Conservation (phyloP, 2,113 vertebrate species). For the Malaclemys terrapin region DNA sequence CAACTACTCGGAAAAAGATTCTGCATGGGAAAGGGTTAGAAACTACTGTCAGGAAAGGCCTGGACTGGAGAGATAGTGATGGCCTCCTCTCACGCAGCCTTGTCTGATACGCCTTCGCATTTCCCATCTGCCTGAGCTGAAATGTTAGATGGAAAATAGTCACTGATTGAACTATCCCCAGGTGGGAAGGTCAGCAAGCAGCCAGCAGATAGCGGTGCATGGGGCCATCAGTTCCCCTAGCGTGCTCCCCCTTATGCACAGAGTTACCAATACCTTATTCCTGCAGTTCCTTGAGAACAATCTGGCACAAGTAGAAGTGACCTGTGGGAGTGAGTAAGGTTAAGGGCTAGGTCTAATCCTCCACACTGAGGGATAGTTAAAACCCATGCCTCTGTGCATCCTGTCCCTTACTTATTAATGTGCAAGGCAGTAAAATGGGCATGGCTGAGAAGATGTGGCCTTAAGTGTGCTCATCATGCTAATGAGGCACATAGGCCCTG, state of each 20-base stretch:
- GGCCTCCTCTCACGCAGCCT: not conserved
- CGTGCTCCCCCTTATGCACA: not conserved
- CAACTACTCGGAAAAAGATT: not conserved
- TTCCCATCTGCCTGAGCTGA: not conserved
- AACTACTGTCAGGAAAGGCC: not conserved
- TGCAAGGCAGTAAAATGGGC: not conserved
- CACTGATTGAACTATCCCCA: not conserved
- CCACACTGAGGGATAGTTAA: not conserved
- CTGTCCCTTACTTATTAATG: not conserved
- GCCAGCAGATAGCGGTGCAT: not conserved
- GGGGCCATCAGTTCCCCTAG: not conserved
- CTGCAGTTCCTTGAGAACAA: not conserved
- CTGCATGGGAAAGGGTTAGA: not conserved
- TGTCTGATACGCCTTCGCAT: not conserved
- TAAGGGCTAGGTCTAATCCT: not conserved
- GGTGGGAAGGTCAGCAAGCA: not conserved
- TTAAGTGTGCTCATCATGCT: not conserved
- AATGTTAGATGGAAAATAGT: not conserved
- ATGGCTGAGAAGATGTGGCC: not conserved
- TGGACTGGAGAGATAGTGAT: not conserved
- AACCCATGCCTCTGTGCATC: not conserved
- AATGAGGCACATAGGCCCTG: accelerated
- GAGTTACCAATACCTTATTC: not conserved
- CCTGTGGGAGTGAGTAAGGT: not conserved
- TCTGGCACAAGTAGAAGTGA: not conserved